phyloP scores from a whole-genome alignment of 2,797 vertebrate species.

The Parauchenoglanis ngamensis region DNA sequence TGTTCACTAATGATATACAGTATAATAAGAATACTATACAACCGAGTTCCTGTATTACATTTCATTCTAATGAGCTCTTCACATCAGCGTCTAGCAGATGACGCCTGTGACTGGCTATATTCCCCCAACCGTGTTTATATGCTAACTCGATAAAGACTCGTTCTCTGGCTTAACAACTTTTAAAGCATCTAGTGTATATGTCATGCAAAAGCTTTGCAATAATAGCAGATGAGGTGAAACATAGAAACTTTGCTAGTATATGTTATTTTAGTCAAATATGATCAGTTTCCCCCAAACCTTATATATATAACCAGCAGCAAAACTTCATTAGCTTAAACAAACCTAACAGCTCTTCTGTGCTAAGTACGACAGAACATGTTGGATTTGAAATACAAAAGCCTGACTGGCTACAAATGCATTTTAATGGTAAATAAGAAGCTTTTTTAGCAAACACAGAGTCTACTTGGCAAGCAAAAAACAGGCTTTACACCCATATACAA shows the following conservation, averaged over 20 bases:
- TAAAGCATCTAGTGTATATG: slow-evolving; percentile 53
- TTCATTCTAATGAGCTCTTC: slow-evolving; percentile 24
- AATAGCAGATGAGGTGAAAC: slow-evolving; percentile 45
- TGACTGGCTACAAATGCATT: slow-evolving; percentile 47
- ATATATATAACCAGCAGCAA: slow-evolving; percentile 45
- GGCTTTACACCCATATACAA: slow-evolving; percentile 45
- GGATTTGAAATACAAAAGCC: slow-evolving; percentile 48
- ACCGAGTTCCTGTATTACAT: slow-evolving; percentile 20
- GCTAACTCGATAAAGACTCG: slow-evolving; percentile 29
- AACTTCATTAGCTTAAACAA: slow-evolving; percentile 51
- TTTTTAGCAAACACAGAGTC: slow-evolving; percentile 47
- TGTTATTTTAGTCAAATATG: slow-evolving; percentile 34
- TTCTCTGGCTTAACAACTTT: slow-evolving; percentile 39
- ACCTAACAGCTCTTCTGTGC: slow-evolving; percentile 43
- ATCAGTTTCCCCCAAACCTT: slow-evolving; percentile 17
- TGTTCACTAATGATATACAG: slow-evolving; percentile 43
- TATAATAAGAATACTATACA: slow-evolving; percentile 53
- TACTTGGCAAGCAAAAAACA: slow-evolving; percentile 66
- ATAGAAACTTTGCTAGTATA: slow-evolving; percentile 42
- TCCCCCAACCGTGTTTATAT: slow-evolving; percentile 4
- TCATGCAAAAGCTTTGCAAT: slow-evolving; percentile 55
- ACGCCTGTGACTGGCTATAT: neutral
- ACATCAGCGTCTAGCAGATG: neutral
- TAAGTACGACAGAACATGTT: slow-evolving; percentile 38
- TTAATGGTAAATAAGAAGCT: slow-evolving; percentile 42